Conservation (phyloP, 2,797 vertebrate genomes). For the Odontamblyopus lacepedii region DNA sequence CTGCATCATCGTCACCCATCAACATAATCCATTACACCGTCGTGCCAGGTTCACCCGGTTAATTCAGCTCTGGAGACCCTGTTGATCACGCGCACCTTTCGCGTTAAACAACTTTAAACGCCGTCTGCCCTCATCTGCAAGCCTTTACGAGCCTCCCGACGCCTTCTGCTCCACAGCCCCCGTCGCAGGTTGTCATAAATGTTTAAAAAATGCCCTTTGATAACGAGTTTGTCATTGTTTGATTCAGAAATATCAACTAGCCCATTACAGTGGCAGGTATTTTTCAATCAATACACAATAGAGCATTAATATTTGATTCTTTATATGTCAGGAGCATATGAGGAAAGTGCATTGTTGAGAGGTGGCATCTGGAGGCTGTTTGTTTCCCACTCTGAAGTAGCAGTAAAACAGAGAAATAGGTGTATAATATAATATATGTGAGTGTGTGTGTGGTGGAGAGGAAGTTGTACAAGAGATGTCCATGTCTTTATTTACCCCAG, state of each 20-base stretch:
- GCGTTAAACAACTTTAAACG: slow-evolving; percentile 64
- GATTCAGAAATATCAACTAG: slow-evolving; percentile 83
- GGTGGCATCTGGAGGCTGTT: slow-evolving; percentile 67
- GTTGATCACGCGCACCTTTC: slow-evolving; percentile 66
- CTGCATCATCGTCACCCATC: slow-evolving; percentile 42
- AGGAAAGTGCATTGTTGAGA: slow-evolving; percentile 68
- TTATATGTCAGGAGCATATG: slow-evolving; percentile 77
- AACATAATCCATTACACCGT: slow-evolving; percentile 58
- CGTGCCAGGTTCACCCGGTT: slow-evolving; percentile 58
- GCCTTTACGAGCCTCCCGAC: slow-evolving; percentile 70
- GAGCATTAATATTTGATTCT: slow-evolving; percentile 81
- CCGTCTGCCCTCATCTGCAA: slow-evolving; percentile 62
- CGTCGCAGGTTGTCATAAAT: slow-evolving; percentile 78
- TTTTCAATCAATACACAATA: slow-evolving; percentile 83
- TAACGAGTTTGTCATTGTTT: slow-evolving; percentile 84
- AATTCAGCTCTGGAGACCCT: slow-evolving; percentile 60
- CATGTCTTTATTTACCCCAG: slow-evolving; percentile 62
- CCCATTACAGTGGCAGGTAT: slow-evolving; percentile 79
- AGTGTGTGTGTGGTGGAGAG: slow-evolving; percentile 3
- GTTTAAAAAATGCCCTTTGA: slow-evolving; percentile 87
- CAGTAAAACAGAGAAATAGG: slow-evolving; percentile 43
- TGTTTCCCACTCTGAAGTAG: slow-evolving; percentile 55
- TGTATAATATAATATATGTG: not conserved
- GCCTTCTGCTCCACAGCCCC: slow-evolving; percentile 64
- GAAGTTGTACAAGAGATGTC: slow-evolving; percentile 25